Evolutionary conservation across 1,140 invertebrate genomes (phyloP).

Genomic region (Littorina saxatilis): DNA sequence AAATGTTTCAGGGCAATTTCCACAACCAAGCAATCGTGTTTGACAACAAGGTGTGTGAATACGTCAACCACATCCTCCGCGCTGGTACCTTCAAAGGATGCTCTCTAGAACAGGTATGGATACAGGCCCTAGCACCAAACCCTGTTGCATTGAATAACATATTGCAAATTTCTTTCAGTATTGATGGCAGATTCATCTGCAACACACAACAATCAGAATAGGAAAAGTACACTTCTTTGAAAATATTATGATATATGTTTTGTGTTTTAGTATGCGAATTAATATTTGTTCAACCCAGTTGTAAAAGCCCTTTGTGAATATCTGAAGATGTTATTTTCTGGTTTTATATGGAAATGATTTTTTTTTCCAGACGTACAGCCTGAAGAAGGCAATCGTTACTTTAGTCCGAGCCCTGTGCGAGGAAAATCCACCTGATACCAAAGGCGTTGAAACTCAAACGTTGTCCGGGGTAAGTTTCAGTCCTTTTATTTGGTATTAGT

Average conservation of each 20-base stretch:
- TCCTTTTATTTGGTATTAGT: too few species aligned
- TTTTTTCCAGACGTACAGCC: conserved; percentile 51
- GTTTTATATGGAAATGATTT: too few species aligned
- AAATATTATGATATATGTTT: too few species aligned
- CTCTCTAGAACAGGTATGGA: conserved; percentile 62
- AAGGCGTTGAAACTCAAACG: conserved; percentile 37
- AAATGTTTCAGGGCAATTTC: conserved; percentile 72
- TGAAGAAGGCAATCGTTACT: conserved; percentile 64
- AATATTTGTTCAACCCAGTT: too few species aligned
- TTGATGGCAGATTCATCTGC: neutral
- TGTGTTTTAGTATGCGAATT: too few species aligned
- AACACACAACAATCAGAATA: too few species aligned
- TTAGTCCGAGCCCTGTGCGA: conserved; percentile 61
- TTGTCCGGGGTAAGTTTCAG: conserved; percentile 26
- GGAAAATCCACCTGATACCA: conserved; percentile 55
- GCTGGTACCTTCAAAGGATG: conserved; percentile 66
- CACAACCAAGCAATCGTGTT: conserved; percentile 70
- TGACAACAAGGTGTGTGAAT: conserved; percentile 74
- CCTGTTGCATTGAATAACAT: too few species aligned
- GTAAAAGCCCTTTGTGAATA: too few species aligned
- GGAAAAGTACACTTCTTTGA: too few species aligned
- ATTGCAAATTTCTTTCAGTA: too few species aligned
- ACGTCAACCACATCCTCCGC: conserved; percentile 73
- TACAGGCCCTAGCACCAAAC: too few species aligned
- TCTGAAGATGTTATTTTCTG: too few species aligned